phyloP scores from a whole-genome alignment of 2,888 invertebrate genomes.

The Nemotelus pantherinus region DNA sequence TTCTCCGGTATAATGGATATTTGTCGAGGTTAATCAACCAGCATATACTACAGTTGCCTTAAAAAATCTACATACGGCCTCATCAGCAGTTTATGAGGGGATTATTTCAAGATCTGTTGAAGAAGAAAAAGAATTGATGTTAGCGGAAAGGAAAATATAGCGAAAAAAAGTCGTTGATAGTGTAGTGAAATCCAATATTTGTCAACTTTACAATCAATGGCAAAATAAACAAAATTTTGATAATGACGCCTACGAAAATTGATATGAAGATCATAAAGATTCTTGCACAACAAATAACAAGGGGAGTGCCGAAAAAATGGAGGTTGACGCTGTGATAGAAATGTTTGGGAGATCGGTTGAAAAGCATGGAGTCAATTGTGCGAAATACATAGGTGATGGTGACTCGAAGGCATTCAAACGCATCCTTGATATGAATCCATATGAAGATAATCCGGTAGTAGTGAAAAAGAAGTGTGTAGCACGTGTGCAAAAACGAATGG shows the following conservation, averaged over 20 bases:
- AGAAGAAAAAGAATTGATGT: slow-evolving; percentile 33
- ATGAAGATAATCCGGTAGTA: too few species aligned
- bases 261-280: too few species aligned
- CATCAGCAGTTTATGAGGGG: slow-evolving; percentile 31
- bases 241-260: slow-evolving; percentile 24
- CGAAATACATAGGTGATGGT: too few species aligned
- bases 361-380: too few species aligned
- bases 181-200: slow-evolving; percentile 48
- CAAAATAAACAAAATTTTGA: slow-evolving; percentile 41
- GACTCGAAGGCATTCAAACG: too few species aligned
- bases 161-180: slow-evolving; percentile 41
- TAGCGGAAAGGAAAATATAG: slow-evolving; percentile 41
- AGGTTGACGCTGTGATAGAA: too few species aligned
- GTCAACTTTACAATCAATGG: slow-evolving; percentile 49
- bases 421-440: too few species aligned
- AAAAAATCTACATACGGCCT: slow-evolving; percentile 34
- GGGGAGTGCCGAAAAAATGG: too few species aligned
- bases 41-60: slow-evolving; percentile 12
- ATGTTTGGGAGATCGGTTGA: too few species aligned
- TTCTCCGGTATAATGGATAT: slow-evolving; percentile 53
- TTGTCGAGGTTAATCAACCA: slow-evolving; percentile 1
- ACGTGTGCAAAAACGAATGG: too few species aligned
- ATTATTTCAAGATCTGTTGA: slow-evolving; percentile 22
- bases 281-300: too few species aligned
- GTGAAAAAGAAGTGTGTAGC: slow-evolving; percentile 2